Percentiles rank a stretch among this genome's conserved stretches.
These are phyloP conservation scores for Hyalella azteca DNA, from an alignment of 2,888 invertebrate species.

Conservation along the genomic window DNA sequence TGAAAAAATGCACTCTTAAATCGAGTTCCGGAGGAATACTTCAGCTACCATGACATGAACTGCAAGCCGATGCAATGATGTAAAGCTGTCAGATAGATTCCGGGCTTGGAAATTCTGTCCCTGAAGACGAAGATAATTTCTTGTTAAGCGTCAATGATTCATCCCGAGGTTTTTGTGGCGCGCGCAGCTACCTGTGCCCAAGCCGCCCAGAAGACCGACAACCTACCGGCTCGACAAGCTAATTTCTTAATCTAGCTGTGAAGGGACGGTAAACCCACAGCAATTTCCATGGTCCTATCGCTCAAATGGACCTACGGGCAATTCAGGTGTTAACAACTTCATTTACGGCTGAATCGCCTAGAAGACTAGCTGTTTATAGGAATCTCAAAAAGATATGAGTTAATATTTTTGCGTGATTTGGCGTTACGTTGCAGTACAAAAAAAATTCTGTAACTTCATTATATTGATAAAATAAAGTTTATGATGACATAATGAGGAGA, in stretches of 20 bases:
- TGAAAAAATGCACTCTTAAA: constrained; percentile 20
- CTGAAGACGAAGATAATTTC: neutral
- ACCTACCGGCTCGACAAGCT: constrained; percentile 24
- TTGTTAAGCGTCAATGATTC: neutral
- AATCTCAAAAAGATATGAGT: no score
- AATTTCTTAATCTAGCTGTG: constrained; percentile 37
- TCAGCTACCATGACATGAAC: no score
- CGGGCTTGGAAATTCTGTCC: neutral
- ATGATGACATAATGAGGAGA: no score
- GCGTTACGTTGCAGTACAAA: no score
- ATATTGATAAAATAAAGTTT: no score
- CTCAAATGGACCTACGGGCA: constrained; percentile 38
- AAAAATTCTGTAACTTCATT: no score
- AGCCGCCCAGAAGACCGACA: constrained; percentile 36
- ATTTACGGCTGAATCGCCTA: no score
- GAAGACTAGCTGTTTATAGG: no score
- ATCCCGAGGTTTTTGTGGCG: constrained; percentile 10
- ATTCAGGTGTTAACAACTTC: constrained; percentile 31
- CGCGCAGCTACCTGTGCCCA: constrained; percentile 33
- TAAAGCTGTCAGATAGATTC: neutral
- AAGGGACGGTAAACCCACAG: constrained; percentile 38
- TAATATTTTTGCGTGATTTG: no score
- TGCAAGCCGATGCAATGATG: neutral
- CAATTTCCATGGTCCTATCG: constrained; percentile 39
- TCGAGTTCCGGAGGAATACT: constrained; percentile 10